phyloP scores from a whole-genome alignment of 2,113 vertebrate species.

The Myotis davidii region DNA sequence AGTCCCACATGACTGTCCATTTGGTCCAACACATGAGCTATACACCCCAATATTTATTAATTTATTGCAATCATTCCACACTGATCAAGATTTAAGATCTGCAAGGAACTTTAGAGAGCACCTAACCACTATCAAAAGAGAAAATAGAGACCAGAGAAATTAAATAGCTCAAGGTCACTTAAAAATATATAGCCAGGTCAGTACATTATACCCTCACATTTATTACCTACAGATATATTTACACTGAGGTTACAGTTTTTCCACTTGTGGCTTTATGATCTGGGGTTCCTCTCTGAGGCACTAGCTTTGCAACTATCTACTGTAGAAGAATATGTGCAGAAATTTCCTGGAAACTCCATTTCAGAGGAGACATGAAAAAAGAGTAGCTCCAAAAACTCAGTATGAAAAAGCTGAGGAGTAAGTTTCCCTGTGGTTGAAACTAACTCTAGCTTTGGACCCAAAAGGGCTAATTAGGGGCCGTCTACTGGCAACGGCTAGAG shows the following conservation, averaged over 20 bases:
- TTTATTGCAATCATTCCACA: background rate
- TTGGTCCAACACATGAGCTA: background rate
- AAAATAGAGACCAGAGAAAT: background rate
- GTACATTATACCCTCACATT: background rate
- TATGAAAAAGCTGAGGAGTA: slow-evolving; percentile 39
- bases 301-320: background rate
- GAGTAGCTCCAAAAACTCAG: background rate
- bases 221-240: background rate
- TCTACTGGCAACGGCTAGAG: background rate
- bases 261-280: background rate
- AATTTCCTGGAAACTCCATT: slow-evolving; percentile 23
- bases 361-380: background rate
- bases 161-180: background rate
- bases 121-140: background rate
- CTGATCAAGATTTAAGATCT: background rate
- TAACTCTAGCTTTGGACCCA: background rate
- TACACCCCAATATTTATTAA: background rate
- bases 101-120: background rate
- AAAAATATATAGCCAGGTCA: background rate
- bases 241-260: background rate
- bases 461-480: background rate
- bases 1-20: background rate
- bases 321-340: background rate
- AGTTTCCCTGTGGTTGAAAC: slow-evolving; percentile 37
- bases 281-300: background rate